Percentiles rank a stretch among this genome's conserved stretches.
Conservation (phyloP, 2,113 vertebrate genomes). For the Equus quagga region DNA sequence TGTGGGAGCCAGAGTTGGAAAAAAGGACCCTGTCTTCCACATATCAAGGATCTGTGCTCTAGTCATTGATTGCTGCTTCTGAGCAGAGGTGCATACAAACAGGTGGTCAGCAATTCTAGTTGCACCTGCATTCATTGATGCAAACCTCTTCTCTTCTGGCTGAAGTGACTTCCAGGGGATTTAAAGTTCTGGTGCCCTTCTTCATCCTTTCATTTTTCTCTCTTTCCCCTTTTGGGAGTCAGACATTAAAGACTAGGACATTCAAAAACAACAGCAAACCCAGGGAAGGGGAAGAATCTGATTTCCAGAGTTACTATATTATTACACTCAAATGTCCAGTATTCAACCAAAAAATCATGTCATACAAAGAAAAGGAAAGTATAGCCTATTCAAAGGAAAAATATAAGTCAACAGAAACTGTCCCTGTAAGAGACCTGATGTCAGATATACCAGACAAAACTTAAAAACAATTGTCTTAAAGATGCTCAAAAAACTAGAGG, state of each 20-base stretch:
- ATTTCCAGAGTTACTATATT: background rate
- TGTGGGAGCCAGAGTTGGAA: background rate
- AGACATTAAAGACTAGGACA: background rate
- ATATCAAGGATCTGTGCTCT: background rate
- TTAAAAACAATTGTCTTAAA: background rate
- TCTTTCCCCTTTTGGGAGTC: background rate
- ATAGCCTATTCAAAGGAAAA: background rate
- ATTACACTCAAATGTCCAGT: background rate
- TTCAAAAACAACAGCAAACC: background rate
- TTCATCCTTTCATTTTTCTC: background rate
- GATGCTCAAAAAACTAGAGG: background rate
- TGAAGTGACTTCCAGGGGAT: background rate
- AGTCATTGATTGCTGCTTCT: background rate
- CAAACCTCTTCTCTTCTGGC: background rate
- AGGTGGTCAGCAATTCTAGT: background rate
- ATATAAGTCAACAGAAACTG: background rate
- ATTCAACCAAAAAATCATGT: background rate
- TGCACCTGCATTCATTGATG: background rate
- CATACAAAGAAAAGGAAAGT: background rate
- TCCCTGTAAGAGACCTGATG: background rate
- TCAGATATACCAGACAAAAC: background rate
- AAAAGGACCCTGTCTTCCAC: background rate
- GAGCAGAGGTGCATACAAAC: background rate
- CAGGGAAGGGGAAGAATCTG: background rate
- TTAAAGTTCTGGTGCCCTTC: background rate